Evolutionary conservation across 2,888 invertebrate species (phyloP).

Genomic region (Brachyopa scutellaris): DNA sequence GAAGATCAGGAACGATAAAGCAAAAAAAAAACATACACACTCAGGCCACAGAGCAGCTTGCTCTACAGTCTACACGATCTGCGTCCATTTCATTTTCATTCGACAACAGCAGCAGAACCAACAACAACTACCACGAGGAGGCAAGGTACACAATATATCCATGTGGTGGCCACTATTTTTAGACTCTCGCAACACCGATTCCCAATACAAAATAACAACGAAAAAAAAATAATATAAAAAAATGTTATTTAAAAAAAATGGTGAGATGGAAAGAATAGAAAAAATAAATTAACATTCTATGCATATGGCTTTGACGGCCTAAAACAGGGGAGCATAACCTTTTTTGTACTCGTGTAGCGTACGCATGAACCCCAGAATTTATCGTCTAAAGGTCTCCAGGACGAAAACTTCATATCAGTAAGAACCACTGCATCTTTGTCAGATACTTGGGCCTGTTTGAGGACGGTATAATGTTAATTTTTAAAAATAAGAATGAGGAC

Average conservation of each 20-base stretch:
- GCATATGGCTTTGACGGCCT: conserved; percentile 36
- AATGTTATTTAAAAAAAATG: conserved; percentile 32
- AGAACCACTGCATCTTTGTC: no score
- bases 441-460: no score
- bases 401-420: no score
- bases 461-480: no score
- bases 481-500: no score
- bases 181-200: conserved; percentile 46
- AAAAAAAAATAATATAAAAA: conserved; percentile 25
- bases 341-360: no score
- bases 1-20: conserved; percentile 60
- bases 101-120: conserved; percentile 11
- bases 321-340: conserved; percentile 36
- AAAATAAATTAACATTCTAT: conserved; percentile 58
- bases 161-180: conserved; percentile 63
- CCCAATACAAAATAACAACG: conserved; percentile 40
- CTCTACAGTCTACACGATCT: background rate
- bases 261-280: conserved; percentile 43
- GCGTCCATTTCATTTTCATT: conserved; percentile 63
- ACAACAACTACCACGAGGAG: conserved; percentile 31
- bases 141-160: conserved; percentile 30
- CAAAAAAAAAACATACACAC: conserved; percentile 22
- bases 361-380: no score
- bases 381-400: no score
- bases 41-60: background rate